Evolutionary conservation across 1,140 invertebrate species (phyloP).

Genomic region (Subanguina moxae): DNA sequence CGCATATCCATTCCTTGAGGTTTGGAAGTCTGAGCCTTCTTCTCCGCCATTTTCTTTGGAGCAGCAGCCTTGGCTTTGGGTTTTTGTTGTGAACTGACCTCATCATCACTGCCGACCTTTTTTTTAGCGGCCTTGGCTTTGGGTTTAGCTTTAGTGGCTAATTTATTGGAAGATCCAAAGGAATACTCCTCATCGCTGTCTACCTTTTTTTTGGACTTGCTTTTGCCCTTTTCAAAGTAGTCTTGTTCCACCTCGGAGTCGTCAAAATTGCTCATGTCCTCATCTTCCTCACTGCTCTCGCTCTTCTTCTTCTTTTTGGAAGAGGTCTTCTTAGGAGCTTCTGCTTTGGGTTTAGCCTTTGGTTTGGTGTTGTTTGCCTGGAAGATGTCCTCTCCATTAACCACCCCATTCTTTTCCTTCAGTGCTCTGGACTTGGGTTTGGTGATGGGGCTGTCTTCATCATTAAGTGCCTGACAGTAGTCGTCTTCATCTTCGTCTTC

Average conservation of each 20-base stretch:
- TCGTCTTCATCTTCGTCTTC: not conserved
- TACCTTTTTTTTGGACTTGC: not conserved
- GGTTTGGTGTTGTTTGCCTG: too few relatives aligned
- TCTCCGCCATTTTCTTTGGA: slow-evolving; percentile 7
- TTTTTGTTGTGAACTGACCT: slow-evolving; percentile 9
- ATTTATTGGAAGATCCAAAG: not conserved
- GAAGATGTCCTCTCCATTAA: not conserved
- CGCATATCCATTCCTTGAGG: slow-evolving; percentile 13
- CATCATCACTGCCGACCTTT: not conserved
- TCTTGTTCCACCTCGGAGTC: not conserved
- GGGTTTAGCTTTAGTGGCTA: not conserved
- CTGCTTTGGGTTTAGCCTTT: too few relatives aligned
- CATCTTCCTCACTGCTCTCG: not conserved
- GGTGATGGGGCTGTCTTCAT: not conserved
- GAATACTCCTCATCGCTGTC: not conserved
- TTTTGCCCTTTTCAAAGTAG: not conserved
- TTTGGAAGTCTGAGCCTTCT: not conserved
- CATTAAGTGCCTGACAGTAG: not conserved
- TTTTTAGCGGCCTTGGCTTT: not conserved
- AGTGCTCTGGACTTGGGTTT: not conserved
- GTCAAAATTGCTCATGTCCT: not conserved
- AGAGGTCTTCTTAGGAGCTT: too few relatives aligned
- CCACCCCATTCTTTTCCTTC: not conserved
- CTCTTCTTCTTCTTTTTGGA: not conserved
- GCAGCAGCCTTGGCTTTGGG: not conserved